These are phyloP conservation scores for Caenorhabditis latens DNA, from an alignment of 1,140 invertebrate genomes.

Conservation along the genomic window DNA sequence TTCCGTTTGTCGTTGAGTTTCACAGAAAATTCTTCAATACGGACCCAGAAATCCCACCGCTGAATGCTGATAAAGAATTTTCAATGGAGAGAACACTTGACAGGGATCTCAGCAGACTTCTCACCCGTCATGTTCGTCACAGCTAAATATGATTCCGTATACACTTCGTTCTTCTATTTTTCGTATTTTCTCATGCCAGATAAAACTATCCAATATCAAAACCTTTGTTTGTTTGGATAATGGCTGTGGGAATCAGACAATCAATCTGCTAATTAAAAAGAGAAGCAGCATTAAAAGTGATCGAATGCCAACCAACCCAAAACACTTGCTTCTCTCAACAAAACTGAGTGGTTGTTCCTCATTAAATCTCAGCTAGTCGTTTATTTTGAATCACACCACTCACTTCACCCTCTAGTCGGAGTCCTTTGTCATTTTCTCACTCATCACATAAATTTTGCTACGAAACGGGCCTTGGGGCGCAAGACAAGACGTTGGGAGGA, in stretches of 20 bases:
- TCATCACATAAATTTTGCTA: constrained; percentile 29
- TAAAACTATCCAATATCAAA: too few species aligned
- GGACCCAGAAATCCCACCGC: not conserved
- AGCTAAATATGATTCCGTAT: not conserved
- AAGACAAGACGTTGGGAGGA: not conserved
- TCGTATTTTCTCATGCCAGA: too few species aligned
- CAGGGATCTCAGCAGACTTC: not conserved
- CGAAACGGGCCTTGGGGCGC: not conserved
- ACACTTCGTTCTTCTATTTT: too few species aligned
- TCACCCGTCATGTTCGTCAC: constrained; percentile 8
- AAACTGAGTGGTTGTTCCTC: not conserved
- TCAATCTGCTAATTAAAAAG: not conserved
- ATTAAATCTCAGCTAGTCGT: not conserved
- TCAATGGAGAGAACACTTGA: not conserved
- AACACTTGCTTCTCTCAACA: not conserved
- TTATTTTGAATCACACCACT: constrained; percentile 31
- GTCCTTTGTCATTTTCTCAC: constrained; percentile 9
- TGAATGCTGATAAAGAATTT: constrained; percentile 13
- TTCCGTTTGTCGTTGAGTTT: constrained; percentile 8
- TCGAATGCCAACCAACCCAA: not conserved
- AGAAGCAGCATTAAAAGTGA: not conserved
- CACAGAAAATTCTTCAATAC: not conserved
- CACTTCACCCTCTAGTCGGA: not conserved
- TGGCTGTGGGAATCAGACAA: not conserved
- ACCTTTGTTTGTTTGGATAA: not conserved